Evolutionary conservation across 2,797 vertebrate species (phyloP).

Genomic region (Bryconaethiops microstoma): DNA sequence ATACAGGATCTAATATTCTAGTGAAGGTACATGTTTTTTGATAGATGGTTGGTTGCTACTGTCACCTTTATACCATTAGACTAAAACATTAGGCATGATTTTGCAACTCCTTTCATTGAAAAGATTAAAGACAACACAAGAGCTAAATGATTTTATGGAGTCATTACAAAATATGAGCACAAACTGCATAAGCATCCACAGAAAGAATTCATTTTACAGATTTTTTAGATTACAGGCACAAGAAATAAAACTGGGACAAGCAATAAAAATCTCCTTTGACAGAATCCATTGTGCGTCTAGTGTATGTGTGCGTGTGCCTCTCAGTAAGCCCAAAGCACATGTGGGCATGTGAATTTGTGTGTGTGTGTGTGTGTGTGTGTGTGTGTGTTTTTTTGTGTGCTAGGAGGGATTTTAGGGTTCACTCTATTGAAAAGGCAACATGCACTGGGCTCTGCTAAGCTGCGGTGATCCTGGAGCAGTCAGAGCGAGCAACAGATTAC

Average conservation of each 20-base stretch:
- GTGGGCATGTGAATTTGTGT: constrained; percentile 31
- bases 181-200: constrained; percentile 52
- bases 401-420: constrained; percentile 67
- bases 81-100: constrained; percentile 10
- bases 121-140: constrained; percentile 10
- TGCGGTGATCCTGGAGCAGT: constrained; percentile 65
- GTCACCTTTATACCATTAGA: not conserved
- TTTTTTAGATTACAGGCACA: constrained; percentile 38
- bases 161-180: constrained; percentile 51
- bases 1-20: constrained; percentile 4
- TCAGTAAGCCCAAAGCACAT: constrained; percentile 5
- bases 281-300: constrained; percentile 65
- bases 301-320: constrained; percentile 50
- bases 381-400: constrained; percentile 39
- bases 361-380: constrained; percentile 37
- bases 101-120: not conserved
- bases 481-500: constrained; percentile 68
- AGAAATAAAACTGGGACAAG: constrained; percentile 45
- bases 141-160: constrained; percentile 39
- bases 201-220: constrained; percentile 16
- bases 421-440: constrained; percentile 60
- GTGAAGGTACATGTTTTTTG: not conserved
- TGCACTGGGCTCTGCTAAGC: constrained; percentile 69
- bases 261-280: constrained; percentile 52
- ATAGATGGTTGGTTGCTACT: not conserved